Evolutionary conservation across 2,113 vertebrate genomes (phyloP).

Genomic region (Pardalotus punctatus): DNA sequence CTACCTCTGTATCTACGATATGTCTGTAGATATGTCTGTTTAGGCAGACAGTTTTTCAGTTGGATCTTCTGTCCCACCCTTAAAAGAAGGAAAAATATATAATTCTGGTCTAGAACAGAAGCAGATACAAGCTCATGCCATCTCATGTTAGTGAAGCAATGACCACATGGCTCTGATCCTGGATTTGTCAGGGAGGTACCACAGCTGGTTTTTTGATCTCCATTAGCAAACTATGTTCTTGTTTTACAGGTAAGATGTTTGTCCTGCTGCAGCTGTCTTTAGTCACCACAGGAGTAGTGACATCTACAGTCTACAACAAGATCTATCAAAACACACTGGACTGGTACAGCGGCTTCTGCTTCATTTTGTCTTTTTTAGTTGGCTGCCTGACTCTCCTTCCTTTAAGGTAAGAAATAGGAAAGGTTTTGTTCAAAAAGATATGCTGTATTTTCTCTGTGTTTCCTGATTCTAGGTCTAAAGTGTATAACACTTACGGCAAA

Average conservation of each 20-base stretch:
- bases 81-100: background rate
- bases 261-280: constrained; percentile 84
- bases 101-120: background rate
- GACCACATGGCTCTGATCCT: background rate
- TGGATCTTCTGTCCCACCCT: background rate
- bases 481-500: background rate
- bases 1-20: background rate
- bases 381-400: constrained; percentile 84
- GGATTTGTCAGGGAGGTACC: background rate
- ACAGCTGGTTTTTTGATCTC: background rate
- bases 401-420: constrained; percentile 79
- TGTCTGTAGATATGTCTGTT: background rate
- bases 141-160: background rate
- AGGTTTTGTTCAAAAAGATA: background rate
- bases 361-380: constrained; percentile 79
- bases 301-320: constrained; percentile 84
- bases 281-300: constrained; percentile 78
- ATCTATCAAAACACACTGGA: constrained; percentile 87
- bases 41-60: background rate
- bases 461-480: background rate
- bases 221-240: background rate
- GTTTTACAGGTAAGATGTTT: constrained; percentile 79
- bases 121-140: background rate
- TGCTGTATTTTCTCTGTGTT: background rate
- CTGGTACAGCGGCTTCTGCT: constrained; percentile 84